A percentile compares a stretch with the other conserved stretches of the same genome.
phyloP scores from a whole-genome alignment of 2,888 invertebrate species.

The Chymomyza procnemis region DNA sequence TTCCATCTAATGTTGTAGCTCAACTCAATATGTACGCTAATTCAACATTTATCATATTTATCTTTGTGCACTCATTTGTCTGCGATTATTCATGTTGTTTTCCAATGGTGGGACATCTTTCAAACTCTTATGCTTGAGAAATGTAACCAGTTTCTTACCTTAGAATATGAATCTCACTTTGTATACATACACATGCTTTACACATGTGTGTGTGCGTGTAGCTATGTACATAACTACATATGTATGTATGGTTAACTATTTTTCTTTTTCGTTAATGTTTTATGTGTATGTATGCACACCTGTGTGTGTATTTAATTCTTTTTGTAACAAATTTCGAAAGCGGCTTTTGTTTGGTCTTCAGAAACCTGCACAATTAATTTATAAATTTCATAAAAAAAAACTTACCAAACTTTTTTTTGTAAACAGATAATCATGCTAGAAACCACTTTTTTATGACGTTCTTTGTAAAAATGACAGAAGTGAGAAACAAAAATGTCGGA shows the following conservation, averaged over 20 bases:
- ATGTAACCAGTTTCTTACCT: slow-evolving; percentile 70
- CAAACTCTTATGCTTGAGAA: slow-evolving; percentile 24
- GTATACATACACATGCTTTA: not conserved
- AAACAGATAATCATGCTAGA: not conserved
- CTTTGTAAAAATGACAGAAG: not conserved
- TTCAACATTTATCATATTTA: slow-evolving; percentile 57
- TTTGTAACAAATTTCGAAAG: not conserved
- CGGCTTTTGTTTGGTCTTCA: not conserved
- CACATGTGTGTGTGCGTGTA: not conserved
- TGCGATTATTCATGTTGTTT: slow-evolving; percentile 40
- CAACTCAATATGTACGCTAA: slow-evolving; percentile 23
- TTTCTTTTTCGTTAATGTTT: too few relatives aligned
- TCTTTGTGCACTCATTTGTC: slow-evolving; percentile 47
- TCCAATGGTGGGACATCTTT: slow-evolving; percentile 27
- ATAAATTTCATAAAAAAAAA: not conserved
- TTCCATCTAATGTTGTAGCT: not conserved
- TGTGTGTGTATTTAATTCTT: not conserved
- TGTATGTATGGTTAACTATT: not conserved
- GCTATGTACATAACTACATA: too few relatives aligned
- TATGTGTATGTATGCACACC: not conserved
- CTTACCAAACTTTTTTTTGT: not conserved
- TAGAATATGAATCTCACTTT: slow-evolving; percentile 43
- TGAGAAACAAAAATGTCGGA: not conserved
- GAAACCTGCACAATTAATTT: not conserved
- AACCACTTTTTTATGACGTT: not conserved